Evolutionary conservation across 2,797 vertebrate genomes (phyloP), one percentile per base, ranked within the genome.

Genomic region (Nothura maculosa): DNA sequence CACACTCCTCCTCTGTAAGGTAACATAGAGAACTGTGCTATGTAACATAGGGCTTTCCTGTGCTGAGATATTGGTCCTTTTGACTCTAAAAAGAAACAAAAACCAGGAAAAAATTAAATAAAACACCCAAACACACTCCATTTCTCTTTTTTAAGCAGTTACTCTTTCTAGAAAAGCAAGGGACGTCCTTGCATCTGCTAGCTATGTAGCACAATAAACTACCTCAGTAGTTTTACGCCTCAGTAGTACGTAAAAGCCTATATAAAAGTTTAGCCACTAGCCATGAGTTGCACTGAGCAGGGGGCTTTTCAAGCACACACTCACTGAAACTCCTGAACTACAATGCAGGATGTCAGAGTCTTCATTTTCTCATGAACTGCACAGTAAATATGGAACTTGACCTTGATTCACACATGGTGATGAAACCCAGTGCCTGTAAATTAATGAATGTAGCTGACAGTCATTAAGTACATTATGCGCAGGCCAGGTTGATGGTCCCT

Each of bases 391-490:
- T 61, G 82, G 89, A 89, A 57, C 1, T 15, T 43, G 63, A 62
- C 61, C 85, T 85, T 68, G 81, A 85, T 76, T 94, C 85, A 89
- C 63, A 60, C 42, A 54, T 18, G 28, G 80, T 84, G 90, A 96
- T 87, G 83, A 95, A 95, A 75, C 40, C 48, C 85, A 83, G 74
- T 32, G 89, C 77, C 64, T 87, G 63, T 54, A 91, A 89, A 95
- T 96, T 93, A 89, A 91, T 95, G 74, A 95, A 92, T 40, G 72
- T 94, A 92, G 87, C 86, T 87, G 85, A 78, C 87, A 89, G 80
- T 28, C 85, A 74, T 82, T 81, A 91, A 85, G 70, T 84, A 72
- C 81, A 76, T 89, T 86, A 91, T 36, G 25, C 0, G 1, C 70
- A 64, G 85, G 85, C 93, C 81, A 76, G 81, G 66, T 34, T 66